These are phyloP conservation scores for Amiota communis DNA, from an alignment of 2,888 invertebrate genomes.

Conservation along the genomic window DNA sequence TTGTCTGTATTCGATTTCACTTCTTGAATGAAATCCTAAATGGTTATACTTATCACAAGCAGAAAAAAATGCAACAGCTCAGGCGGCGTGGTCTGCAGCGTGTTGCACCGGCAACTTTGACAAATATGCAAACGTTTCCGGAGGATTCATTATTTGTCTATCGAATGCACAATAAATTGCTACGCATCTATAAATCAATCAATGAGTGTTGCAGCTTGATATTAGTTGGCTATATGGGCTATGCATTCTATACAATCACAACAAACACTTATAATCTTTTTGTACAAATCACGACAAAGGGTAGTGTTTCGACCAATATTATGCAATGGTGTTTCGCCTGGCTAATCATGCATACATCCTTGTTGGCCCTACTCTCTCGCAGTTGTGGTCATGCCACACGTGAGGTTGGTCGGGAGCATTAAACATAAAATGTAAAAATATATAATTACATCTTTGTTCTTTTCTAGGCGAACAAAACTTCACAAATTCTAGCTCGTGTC, in stretches of 20 bases:
- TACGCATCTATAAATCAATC: slow-evolving; percentile 64
- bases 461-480: slow-evolving; percentile 69
- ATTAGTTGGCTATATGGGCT: slow-evolving; percentile 68
- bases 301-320: slow-evolving; percentile 53
- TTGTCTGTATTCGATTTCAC: slow-evolving; percentile 64
- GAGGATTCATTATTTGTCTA: slow-evolving; percentile 67
- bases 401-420: slow-evolving; percentile 55
- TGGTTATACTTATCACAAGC: slow-evolving; percentile 61
- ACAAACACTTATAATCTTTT: slow-evolving; percentile 70
- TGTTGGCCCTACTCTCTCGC: slow-evolving; percentile 61
- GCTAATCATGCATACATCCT: slow-evolving; percentile 57
- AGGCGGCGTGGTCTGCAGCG: slow-evolving; percentile 30
- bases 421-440: not conserved
- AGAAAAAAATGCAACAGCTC: slow-evolving; percentile 39
- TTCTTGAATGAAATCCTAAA: slow-evolving; percentile 64
- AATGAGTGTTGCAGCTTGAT: slow-evolving; percentile 68
- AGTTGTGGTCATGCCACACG: slow-evolving; percentile 64
- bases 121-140: slow-evolving; percentile 58
- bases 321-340: slow-evolving; percentile 63
- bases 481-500: slow-evolving; percentile 68
- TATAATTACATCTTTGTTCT: not conserved
- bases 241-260: slow-evolving; percentile 69
- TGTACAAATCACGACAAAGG: slow-evolving; percentile 65
- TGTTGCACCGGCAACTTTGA: slow-evolving; percentile 6
- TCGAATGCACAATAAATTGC: slow-evolving; percentile 66